These are phyloP conservation scores for Forbesichthys papilliferus DNA, from an alignment of 2,113 vertebrate species.

Conservation along the genomic window DNA sequence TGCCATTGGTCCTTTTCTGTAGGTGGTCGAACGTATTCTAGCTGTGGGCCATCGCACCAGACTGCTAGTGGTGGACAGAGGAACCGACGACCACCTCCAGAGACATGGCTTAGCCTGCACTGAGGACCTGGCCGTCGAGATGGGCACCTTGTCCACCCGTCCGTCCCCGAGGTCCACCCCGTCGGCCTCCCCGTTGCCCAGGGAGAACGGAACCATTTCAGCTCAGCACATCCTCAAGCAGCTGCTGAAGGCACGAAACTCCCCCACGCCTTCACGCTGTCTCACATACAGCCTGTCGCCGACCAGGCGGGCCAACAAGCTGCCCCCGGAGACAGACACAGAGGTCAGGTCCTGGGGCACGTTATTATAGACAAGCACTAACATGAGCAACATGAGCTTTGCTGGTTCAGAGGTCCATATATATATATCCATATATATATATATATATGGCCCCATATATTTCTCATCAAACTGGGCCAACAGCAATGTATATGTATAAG, in stretches of 20 bases:
- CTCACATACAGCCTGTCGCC: constrained; percentile 13
- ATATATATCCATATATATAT: too few relatives aligned
- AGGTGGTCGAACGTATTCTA: constrained; percentile 93
- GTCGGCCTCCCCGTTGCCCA: constrained; percentile 43
- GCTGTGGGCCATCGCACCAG: constrained; percentile 83
- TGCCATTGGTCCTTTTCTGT: neutral
- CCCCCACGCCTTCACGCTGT: constrained; percentile 14
- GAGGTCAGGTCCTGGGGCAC: constrained; percentile 51
- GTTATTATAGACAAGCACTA: neutral
- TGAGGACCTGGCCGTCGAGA: constrained; percentile 81
- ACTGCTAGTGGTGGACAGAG: constrained; percentile 89
- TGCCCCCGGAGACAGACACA: constrained; percentile 42
- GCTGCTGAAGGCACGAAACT: constrained; percentile 3
- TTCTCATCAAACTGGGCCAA: too few relatives aligned
- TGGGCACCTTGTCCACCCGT: constrained; percentile 71
- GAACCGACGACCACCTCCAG: constrained; percentile 85
- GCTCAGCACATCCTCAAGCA: constrained; percentile 21
- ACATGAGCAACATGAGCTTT: too few relatives aligned
- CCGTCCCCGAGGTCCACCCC: constrained; percentile 48
- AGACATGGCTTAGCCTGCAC: constrained; percentile 81
- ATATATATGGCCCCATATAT: too few relatives aligned
- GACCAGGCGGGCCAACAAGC: constrained; percentile 21
- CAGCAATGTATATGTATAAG: too few relatives aligned
- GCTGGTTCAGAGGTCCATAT: too few relatives aligned
- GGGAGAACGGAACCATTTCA: constrained; percentile 22